These are phyloP conservation scores for Acrossocheilus fasciatus DNA, from an alignment of 2,797 vertebrate species.

Conservation along the genomic window DNA sequence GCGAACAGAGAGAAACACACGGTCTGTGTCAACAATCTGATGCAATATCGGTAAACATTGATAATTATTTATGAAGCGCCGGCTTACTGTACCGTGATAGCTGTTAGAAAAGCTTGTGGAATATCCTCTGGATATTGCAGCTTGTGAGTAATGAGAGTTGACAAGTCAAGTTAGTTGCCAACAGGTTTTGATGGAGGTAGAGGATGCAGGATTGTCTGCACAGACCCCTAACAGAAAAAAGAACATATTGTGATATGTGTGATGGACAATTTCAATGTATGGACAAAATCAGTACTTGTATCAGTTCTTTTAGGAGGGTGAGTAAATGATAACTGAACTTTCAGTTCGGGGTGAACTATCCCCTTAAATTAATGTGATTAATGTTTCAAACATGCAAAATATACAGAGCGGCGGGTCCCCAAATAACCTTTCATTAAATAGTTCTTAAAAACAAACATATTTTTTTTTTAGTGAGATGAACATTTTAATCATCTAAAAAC, in stretches of 20 bases:
- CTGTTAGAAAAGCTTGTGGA: conserved; percentile 16
- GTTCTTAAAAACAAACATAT: no score
- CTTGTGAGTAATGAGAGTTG: conserved; percentile 22
- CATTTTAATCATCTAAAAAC: no score
- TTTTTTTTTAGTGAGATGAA: no score
- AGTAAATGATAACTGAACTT: neutral
- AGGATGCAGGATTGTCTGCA: conserved; percentile 4
- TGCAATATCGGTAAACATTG: conserved; percentile 80
- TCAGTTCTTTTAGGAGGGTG: no score
- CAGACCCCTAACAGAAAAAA: neutral
- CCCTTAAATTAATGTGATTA: neutral
- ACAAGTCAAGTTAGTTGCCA: conserved; percentile 17
- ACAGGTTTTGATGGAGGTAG: conserved; percentile 27
- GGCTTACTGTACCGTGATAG: conserved; percentile 59
- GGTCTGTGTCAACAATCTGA: conserved; percentile 80
- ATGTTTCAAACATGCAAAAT: no score
- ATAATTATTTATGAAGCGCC: conserved; percentile 70
- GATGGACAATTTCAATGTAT: neutral
- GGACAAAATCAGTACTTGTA: no score
- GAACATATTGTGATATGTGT: neutral
- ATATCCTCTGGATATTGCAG: conserved; percentile 51
- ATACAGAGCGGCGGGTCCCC: no score
- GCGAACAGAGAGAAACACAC: conserved; percentile 73
- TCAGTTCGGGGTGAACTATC: neutral
- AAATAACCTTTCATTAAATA: no score